These are phyloP conservation scores for Scalopus aquaticus DNA, from an alignment of 2,113 vertebrate genomes.

Conservation along the genomic window DNA sequence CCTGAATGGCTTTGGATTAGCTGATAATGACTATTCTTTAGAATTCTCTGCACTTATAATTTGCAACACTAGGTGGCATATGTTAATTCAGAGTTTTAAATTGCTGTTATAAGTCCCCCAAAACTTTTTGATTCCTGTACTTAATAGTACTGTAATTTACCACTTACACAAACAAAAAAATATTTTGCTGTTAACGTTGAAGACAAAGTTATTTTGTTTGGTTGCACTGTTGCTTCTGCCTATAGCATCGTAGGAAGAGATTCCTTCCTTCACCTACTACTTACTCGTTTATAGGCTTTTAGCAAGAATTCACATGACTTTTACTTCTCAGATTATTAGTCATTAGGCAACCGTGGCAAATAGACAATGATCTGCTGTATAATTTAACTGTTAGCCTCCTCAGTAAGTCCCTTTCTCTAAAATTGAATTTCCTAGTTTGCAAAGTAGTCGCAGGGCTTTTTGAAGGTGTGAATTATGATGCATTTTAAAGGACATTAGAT, in stretches of 20 bases:
- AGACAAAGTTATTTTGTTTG: background rate
- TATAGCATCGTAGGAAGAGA: background rate
- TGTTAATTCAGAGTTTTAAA: slow-evolving; percentile 30
- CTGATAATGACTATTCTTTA: background rate
- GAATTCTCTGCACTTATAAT: slow-evolving; percentile 21
- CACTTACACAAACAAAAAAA: background rate
- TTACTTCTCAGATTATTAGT: slow-evolving; percentile 7
- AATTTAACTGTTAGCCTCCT: background rate
- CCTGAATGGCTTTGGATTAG: background rate
- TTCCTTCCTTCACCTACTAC: background rate
- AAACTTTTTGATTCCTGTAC: background rate
- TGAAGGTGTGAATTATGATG: background rate
- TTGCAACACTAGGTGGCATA: slow-evolving; percentile 72
- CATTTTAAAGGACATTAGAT: background rate
- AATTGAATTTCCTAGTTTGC: background rate
- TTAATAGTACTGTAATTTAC: background rate
- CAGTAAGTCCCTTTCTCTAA: background rate
- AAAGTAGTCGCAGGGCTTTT: background rate
- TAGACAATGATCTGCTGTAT: background rate
- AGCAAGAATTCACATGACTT: background rate
- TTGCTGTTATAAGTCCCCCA: background rate
- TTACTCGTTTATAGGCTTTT: background rate
- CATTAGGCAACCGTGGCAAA: background rate
- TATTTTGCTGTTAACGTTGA: background rate
- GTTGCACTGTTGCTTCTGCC: background rate